phyloP scores from a whole-genome alignment of 2,888 invertebrate genomes.

The Sinopyrophorus schimmeli region DNA sequence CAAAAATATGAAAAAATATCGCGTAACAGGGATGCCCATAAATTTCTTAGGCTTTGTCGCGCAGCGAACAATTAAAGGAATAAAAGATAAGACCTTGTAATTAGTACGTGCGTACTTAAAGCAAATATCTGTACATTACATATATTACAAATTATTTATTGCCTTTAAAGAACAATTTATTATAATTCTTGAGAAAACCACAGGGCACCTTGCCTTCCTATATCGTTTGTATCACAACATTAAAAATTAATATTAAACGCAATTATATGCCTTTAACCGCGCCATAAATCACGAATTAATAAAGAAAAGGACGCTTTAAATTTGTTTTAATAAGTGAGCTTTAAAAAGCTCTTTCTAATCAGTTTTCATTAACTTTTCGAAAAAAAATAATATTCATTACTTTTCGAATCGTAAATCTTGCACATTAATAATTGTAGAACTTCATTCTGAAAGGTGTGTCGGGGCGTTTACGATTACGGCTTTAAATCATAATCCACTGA shows the following conservation, averaged over 20 bases:
- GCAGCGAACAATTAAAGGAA: conserved; percentile 9
- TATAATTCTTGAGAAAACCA: conserved; percentile 11
- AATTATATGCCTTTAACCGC: conserved; percentile 5
- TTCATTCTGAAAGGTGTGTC: conserved; percentile 15
- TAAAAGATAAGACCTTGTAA: conserved; percentile 37
- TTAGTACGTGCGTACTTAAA: conserved; percentile 48
- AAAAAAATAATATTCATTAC: conserved; percentile 1
- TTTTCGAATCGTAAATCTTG: conserved; percentile 1
- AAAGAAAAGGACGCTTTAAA: not conserved
- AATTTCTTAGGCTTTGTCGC: conserved; percentile 38
- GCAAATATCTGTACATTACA: conserved; percentile 42
- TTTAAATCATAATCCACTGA: conserved; percentile 8
- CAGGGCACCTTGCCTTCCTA: conserved; percentile 10
- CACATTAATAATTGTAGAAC: conserved; percentile 5
- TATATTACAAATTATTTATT: conserved; percentile 15
- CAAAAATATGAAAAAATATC: too few relatives aligned
- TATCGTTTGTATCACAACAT: conserved; percentile 1
- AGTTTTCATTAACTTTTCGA: not conserved
- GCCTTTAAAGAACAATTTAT: conserved; percentile 11
- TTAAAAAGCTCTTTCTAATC: not conserved
- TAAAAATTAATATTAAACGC: conserved; percentile 6
- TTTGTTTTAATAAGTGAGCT: not conserved
- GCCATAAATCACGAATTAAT: conserved; percentile 7
- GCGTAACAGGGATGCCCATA: conserved; percentile 24
- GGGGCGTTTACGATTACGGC: conserved; percentile 10